Base-by-base conservation (phyloP, 2,113 vertebrate species). In the Coturnix japonica region DNA sequence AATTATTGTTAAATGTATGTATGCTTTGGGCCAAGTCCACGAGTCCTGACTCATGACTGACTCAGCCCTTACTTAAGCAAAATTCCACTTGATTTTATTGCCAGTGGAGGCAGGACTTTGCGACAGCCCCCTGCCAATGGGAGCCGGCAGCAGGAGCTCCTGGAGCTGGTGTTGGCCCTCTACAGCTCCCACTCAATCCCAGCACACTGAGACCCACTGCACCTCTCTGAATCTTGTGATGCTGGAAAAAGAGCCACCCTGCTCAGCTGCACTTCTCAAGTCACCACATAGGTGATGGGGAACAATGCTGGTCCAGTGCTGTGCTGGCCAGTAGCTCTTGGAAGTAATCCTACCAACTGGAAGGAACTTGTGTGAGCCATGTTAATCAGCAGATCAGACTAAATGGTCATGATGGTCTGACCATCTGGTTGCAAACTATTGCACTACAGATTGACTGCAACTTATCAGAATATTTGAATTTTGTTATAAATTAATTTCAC, bases 51-150 rank as follows among this genome's bases (percentile, higher is more conserved):
- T 96, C 93, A 94, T 22, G 65, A 94, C 81, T 96, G 93, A 96
- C 89, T 95, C 93, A 96, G 89, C 95, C 90, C 92, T 95, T 89
- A 92, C 87, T 96, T 93, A 95, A 94, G 96, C 92, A 96, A 87
- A 96, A 93, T 91, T 94, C 39, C 51, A 35, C 39, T 93, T 71
- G 95, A 87, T 92, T 91, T 92, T 84, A 30, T 77, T 94, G 53
- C 60, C 35, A 26, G 66, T 28, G 31, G 76, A 72, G 81, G 84
- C 74, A 88, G 87, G 64, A 72, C 76, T 41, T 76, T 21, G 78
- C 46, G 56, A 69, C 73, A 61, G 37, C 43, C 81, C 61, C 63
- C 78, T 79, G 81, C 84, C 83, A 80, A 18, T 3, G 7, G 70
- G 81, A 95, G 35, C 65, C 63, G 49, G 26, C 63, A 78, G 67